Evolutionary conservation across 2,113 vertebrate species (phyloP).

Genomic region (Petroica traversi): DNA sequence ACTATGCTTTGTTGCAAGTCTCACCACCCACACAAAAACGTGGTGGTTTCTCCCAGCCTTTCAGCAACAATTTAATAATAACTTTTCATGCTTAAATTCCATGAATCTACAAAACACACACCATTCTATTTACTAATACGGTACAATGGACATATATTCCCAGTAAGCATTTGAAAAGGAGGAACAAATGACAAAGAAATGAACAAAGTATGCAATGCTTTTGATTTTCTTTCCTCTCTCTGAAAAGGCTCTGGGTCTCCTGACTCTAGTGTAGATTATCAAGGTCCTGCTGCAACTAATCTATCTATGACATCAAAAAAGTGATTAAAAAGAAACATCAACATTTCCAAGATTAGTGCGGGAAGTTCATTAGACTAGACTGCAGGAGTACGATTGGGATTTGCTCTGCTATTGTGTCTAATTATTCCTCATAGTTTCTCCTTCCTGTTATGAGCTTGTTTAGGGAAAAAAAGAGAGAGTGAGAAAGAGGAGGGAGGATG

Average conservation of each 20-base stretch:
- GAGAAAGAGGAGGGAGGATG: conserved; percentile 27
- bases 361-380: conserved; percentile 47
- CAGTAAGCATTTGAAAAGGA: neutral
- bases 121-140: neutral
- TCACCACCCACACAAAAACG: conserved; percentile 45
- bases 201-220: neutral
- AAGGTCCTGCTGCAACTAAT: conserved; percentile 32
- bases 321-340: conserved; percentile 52
- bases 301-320: conserved; percentile 52
- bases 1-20: conserved; percentile 58
- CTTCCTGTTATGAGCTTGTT: conserved; percentile 61
- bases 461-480: conserved; percentile 40
- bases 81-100: conserved; percentile 19
- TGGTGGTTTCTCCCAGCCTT: conserved; percentile 2
- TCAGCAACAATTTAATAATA: conserved; percentile 60
- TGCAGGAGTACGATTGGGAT: conserved; percentile 7
- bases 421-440: conserved; percentile 65
- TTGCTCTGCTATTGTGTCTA: conserved; percentile 44
- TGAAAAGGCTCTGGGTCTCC: neutral
- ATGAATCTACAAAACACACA: conserved; percentile 30
- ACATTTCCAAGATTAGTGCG: conserved; percentile 9
- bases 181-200: neutral
- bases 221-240: neutral
- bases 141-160: neutral
- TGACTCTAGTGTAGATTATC: neutral